Evolutionary conservation across 2,113 vertebrate species (phyloP).

Genomic region (Anthoscopus minutus): DNA sequence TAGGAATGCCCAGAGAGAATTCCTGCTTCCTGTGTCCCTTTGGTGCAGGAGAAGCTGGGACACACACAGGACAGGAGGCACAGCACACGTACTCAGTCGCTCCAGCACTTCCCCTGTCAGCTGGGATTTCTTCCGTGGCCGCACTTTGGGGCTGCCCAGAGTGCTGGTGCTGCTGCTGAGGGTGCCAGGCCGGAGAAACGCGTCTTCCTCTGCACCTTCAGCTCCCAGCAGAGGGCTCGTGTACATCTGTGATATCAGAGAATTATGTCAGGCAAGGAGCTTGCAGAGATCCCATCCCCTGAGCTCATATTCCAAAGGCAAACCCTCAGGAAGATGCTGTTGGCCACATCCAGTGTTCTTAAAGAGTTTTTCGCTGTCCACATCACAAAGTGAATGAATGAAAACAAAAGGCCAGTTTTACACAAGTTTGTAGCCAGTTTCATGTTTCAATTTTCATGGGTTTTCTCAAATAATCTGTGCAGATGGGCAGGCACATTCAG

Average conservation of each 20-base stretch:
- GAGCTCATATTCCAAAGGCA: not conserved
- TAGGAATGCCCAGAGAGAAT: not conserved
- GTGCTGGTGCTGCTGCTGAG: conserved; percentile 71
- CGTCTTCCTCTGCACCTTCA: conserved; percentile 80
- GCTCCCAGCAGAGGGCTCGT: conserved; percentile 89
- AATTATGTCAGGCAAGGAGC: not conserved
- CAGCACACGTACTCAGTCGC: conserved; percentile 79
- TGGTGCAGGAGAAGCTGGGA: not conserved
- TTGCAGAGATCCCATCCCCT: not conserved
- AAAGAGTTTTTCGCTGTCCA: not conserved
- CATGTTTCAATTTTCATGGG: not conserved
- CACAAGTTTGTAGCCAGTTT: not conserved
- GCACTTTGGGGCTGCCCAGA: conserved; percentile 83
- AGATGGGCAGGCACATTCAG: not conserved
- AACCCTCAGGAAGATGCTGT: not conserved
- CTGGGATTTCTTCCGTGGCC: conserved; percentile 87
- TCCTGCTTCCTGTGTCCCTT: not conserved
- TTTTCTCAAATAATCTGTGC: not conserved
- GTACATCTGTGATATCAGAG: conserved; percentile 81
- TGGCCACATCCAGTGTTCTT: not conserved
- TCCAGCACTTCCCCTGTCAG: conserved; percentile 93
- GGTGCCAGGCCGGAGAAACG: conserved; percentile 79
- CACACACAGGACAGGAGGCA: not conserved
- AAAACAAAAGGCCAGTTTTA: not conserved
- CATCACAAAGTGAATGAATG: not conserved